phyloP scores from a whole-genome alignment of 2,797 vertebrate genomes.

The Lepus townsendii region DNA sequence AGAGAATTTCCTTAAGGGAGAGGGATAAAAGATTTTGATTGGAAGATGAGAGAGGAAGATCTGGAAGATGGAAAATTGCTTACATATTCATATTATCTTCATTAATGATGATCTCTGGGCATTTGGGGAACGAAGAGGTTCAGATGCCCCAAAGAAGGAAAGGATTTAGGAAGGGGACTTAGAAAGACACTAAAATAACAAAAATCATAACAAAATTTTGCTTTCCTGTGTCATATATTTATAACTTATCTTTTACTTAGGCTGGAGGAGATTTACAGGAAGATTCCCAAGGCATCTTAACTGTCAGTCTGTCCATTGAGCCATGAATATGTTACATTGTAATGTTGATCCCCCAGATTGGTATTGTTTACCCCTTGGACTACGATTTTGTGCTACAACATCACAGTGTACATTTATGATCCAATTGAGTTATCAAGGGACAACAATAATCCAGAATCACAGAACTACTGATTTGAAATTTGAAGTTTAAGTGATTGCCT shows the following conservation, averaged over 20 bases:
- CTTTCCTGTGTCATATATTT: not conserved
- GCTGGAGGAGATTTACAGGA: not conserved
- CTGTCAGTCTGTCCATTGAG: conserved; percentile 38
- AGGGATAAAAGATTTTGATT: not conserved
- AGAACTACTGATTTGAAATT: conserved; percentile 69
- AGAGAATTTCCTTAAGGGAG: not conserved
- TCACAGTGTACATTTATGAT: conserved; percentile 71
- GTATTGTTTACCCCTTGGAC: conserved; percentile 31
- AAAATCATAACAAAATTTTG: not conserved
- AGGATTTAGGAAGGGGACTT: not conserved
- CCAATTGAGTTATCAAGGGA: conserved; percentile 57
- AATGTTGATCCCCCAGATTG: not conserved
- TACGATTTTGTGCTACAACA: not conserved
- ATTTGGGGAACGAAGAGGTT: not conserved
- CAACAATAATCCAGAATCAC: conserved; percentile 45
- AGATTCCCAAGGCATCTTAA: not conserved
- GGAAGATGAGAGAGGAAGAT: not conserved
- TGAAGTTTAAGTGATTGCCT: conserved; percentile 35
- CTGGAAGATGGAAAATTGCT: not conserved
- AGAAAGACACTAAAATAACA: not conserved
- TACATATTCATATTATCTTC: not conserved
- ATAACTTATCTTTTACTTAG: not conserved
- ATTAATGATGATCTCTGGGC: not conserved
- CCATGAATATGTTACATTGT: not conserved
- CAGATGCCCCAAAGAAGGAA: not conserved